Percentiles rank a stretch among this genome's conserved stretches.
Evolutionary conservation across 1,140 invertebrate genomes (phyloP).

Genomic region (Aricia agestis): DNA sequence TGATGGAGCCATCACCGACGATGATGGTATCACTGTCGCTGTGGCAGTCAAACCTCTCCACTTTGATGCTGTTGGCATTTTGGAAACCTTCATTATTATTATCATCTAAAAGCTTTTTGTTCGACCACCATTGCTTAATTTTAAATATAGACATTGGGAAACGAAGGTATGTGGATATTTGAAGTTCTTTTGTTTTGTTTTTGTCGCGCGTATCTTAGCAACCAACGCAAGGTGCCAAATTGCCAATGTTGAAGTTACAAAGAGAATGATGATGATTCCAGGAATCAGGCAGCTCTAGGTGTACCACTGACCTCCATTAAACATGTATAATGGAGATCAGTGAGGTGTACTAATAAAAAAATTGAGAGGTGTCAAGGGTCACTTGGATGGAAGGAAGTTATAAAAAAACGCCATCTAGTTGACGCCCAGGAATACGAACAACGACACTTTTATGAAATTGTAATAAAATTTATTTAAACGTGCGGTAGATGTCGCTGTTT

Average conservation of each 20-base stretch:
- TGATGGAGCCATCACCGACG: conserved; percentile 42
- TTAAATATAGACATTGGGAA: conserved; percentile 58
- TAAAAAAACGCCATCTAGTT: too few species aligned
- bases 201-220: background rate
- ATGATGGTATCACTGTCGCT: conserved; percentile 60
- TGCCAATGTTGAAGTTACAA: background rate
- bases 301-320: too few species aligned
- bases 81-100: conserved; percentile 37
- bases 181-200: background rate
- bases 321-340: too few species aligned
- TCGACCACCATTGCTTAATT: conserved; percentile 65
- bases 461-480: too few species aligned
- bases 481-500: too few species aligned
- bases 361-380: too few species aligned
- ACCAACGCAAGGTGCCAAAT: background rate
- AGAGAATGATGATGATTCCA: background rate
- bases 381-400: too few species aligned
- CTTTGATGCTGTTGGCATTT: conserved; percentile 50
- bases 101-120: conserved; percentile 45
- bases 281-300: background rate
- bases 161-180: background rate
- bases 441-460: too few species aligned
- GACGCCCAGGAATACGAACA: too few species aligned
- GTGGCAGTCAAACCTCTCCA: conserved; percentile 60
- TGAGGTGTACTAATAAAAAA: too few species aligned